A percentile compares a stretch with the other conserved stretches of the same genome.
phyloP scores from a whole-genome alignment of 2,888 invertebrate species.

The Drosophila barbarae region DNA sequence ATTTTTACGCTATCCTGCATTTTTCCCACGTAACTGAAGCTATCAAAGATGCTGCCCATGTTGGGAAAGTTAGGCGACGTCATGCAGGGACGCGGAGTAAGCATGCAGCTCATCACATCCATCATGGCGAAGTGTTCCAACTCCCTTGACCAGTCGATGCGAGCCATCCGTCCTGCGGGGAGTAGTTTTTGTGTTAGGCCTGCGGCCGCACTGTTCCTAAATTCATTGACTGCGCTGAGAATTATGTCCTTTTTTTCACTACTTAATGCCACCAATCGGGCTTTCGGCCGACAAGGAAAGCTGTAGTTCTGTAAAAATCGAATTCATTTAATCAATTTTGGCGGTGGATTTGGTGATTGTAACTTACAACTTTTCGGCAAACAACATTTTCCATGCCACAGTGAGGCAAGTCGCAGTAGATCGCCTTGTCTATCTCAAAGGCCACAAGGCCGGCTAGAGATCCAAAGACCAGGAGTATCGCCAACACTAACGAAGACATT shows the following conservation, averaged over 20 bases:
- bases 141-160: neutral
- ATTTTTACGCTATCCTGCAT: neutral
- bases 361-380: conserved; percentile 35
- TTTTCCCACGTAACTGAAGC: neutral
- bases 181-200: neutral
- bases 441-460: neutral
- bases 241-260: neutral
- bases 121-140: conserved; percentile 1
- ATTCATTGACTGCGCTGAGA: neutral
- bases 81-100: conserved; percentile 1
- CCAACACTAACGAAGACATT: neutral
- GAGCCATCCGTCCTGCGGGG: conserved; percentile 1
- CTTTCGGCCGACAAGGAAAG: neutral
- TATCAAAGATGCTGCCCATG: conserved; percentile 5
- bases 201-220: neutral
- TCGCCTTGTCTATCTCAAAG: neutral
- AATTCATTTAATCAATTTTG: neutral
- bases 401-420: conserved; percentile 30
- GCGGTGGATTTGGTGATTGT: neutral
- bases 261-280: no score
- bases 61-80: conserved; percentile 6
- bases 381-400: conserved; percentile 42
- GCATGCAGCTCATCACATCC: neutral
- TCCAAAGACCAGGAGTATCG: neutral
- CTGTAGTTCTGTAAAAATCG: conserved; percentile 25